Conservation (phyloP, 1,140 invertebrate species). For the Lamellibrachia luymesi region DNA sequence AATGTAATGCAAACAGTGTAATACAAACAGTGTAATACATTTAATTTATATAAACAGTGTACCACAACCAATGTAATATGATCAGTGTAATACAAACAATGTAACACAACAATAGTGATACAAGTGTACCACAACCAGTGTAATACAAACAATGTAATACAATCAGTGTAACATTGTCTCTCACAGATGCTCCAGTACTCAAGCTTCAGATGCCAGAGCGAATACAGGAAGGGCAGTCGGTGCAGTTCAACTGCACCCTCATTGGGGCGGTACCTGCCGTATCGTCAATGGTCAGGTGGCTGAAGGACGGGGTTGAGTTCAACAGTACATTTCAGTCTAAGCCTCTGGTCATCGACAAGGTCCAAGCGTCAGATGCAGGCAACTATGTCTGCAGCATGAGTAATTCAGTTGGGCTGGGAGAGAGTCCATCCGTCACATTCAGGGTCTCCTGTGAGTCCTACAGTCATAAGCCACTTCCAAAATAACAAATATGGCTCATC, state of each 20-base stretch:
- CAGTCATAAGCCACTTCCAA: no score
- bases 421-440: neutral
- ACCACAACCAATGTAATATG: no score
- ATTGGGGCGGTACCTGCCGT: neutral
- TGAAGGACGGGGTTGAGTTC: neutral
- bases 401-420: neutral
- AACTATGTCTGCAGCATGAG: neutral
- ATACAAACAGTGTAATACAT: no score
- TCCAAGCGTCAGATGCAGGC: neutral
- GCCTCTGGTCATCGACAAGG: neutral
- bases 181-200: neutral
- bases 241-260: neutral
- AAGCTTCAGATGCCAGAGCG: neutral
- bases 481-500: no score
- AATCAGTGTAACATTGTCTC: neutral
- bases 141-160: no score
- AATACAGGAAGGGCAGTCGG: neutral
- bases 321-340: neutral
- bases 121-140: no score
- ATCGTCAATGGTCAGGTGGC: neutral
- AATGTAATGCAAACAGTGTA: no score
- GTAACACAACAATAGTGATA: no score
- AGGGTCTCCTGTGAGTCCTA: neutral
- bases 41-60: no score
- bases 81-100: no score